These are phyloP conservation scores for Triplophysa dalaica DNA, from an alignment of 2,113 vertebrate species.

Conservation along the genomic window DNA sequence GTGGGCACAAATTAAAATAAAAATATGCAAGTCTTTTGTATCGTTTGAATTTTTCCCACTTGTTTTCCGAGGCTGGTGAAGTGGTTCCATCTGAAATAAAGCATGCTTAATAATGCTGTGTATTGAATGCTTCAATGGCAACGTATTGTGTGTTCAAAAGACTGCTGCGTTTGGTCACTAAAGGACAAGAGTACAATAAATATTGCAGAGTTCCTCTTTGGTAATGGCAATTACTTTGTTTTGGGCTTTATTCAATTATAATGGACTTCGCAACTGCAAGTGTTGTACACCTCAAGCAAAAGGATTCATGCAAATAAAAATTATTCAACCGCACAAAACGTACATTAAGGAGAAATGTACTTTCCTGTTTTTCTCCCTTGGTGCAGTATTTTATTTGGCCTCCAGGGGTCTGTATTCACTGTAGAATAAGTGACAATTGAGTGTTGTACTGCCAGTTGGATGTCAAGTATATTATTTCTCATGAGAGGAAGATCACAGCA, in stretches of 20 bases:
- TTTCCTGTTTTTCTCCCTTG: not conserved
- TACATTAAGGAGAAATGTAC: too few species aligned
- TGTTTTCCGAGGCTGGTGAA: not conserved
- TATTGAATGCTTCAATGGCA: not conserved
- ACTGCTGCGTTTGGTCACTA: too few species aligned
- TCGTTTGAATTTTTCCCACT: not conserved
- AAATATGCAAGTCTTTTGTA: not conserved
- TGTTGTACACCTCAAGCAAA: too few species aligned
- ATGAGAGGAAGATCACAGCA: not conserved
- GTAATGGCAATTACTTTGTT: too few species aligned
- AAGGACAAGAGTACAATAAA: too few species aligned
- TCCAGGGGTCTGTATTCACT: not conserved
- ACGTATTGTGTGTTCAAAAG: too few species aligned
- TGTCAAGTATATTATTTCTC: not conserved
- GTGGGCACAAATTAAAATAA: not conserved
- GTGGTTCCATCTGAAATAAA: conserved; percentile 37
- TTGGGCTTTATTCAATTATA: too few species aligned
- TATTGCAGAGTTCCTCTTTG: too few species aligned
- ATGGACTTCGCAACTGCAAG: too few species aligned
- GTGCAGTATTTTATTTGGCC: not conserved
- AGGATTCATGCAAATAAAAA: too few species aligned
- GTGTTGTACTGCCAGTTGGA: not conserved
- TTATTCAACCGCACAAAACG: too few species aligned
- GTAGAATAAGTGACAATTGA: not conserved
- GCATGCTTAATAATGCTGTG: not conserved